Base-by-base conservation (phyloP, 2,888 invertebrate species). In the Brachynemurus nebulosus region DNA sequence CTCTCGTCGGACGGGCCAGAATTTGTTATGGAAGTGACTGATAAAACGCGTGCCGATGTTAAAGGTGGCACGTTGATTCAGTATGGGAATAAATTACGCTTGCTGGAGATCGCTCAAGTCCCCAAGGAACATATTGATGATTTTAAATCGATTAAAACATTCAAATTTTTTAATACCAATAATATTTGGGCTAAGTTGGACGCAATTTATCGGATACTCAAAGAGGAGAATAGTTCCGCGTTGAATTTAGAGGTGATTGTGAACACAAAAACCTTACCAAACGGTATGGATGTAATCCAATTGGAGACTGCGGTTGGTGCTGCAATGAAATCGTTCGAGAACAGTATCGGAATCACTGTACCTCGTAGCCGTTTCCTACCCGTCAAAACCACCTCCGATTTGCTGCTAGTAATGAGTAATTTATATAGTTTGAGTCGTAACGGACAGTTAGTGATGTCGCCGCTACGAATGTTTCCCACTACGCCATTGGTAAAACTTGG, bases 81-180 rank as follows among this genome's bases (percentile, higher is more conserved):
- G 58, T 97, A 96, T 62, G 93, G 96, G 57, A 82, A 90, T 56
- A 93, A 93, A 63, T 68, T 98, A 38, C 72, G 96, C 46, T 71
- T 98, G 46, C 72, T 99, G 38, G 98, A 99, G 76, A 96, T 98
- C 46, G 98, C 98, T 2, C 98, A 99, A 71, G 98, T 98, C 5
- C 96, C 97, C 0, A 90, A 86, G 57, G 95, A 95, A 50, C 91
- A 92, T 57, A 79, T 91, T 0, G 98, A 99, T 59, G 98, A 98
- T 57, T 99, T 98, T 63, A 98, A 98, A 69, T 96, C 96, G 1
- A 89, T 99, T 30, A 93, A 91, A 61, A 96, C 92, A 47, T 98
- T 98, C 66, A 95, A 95, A 68, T 97, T 96, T 65, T 99, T 99
- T 76, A 99, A 99, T 64, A 99, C 98, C 0, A 99, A 99, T 63